Evolutionary conservation across 2,113 vertebrate species (phyloP).

Genomic region (Pithys albifrons): DNA sequence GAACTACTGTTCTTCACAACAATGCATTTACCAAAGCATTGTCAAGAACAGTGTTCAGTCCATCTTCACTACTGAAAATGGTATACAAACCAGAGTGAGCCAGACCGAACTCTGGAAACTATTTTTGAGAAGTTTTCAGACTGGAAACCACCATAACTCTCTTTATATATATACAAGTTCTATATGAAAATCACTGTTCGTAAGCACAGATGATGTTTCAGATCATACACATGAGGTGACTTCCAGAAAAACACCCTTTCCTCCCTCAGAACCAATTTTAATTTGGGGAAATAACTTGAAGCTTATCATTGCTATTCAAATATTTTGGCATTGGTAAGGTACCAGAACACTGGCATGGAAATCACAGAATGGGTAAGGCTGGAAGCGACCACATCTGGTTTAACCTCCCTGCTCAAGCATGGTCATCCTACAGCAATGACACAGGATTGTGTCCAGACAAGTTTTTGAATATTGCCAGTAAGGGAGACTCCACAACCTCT

Average conservation of each 20-base stretch:
- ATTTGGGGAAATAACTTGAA: background rate
- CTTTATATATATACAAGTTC: background rate
- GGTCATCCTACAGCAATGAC: background rate
- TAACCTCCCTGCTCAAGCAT: background rate
- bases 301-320: background rate
- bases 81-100: background rate
- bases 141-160: rapidly evolving
- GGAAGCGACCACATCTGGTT: background rate
- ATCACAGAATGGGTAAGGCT: background rate
- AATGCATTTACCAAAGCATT: rapidly evolving
- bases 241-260: background rate
- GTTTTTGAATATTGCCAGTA: background rate
- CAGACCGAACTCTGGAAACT: background rate
- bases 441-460: background rate
- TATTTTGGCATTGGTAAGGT: background rate
- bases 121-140: background rate
- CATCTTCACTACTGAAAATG: rapidly evolving
- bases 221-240: rapidly evolving
- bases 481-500: background rate
- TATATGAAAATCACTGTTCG: background rate
- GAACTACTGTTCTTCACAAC: background rate
- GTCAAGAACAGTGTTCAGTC: rapidly evolving
- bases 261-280: background rate
- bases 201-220: background rate
- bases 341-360: background rate